Evolutionary conservation across 2,113 vertebrate genomes (phyloP), one percentile per base, ranked within the genome.

Genomic region (Rhabdomys dilectus): DNA sequence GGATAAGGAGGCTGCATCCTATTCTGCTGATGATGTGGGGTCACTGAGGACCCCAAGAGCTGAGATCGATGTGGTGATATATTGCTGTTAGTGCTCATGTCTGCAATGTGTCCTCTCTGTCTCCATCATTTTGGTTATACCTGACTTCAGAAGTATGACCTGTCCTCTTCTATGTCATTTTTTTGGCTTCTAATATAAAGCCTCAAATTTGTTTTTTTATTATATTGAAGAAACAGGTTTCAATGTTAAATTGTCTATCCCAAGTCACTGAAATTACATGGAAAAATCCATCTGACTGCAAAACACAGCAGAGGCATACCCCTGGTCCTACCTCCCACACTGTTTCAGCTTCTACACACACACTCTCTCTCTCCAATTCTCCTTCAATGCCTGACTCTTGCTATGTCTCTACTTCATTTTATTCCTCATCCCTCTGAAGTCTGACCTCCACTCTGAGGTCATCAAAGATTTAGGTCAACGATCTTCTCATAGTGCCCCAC

Each of bases 41-140:
- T 16, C 48, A 42, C 64, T 60, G 68, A 75, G 80, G 26, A 58
- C 6, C 86, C 68, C 17, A 75, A 39, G 72, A 85, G 26, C 64
- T 8, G 60, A 81, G 73, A n/a, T 91, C 60, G n/a, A 10, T 80
- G 78, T 53, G 64, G 56, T 56, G 5, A 42, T 73, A 48, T 48
- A 42, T 86, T 80, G 77, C 85, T 68, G 34, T 5, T 58, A 92
- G 53, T 12, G 10, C 42, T 51, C 24, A 0, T 53, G 22, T 80
- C 89, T 88, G 89, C n/a, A 93, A 34, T 75, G 12, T 91, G 5
- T 92, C 51, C n/a, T 73, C 34, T 81, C 70, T 84, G 51, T 82
- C 45, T 39, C 84, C 72, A 6, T 73, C 42, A 77, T 77, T 87
- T 84, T 70, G 86, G n/a, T 34, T 76, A 11, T 80, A 7, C 19